Evolutionary conservation across 1,140 invertebrate species (phyloP).

Genomic region (Ericerus pela): DNA sequence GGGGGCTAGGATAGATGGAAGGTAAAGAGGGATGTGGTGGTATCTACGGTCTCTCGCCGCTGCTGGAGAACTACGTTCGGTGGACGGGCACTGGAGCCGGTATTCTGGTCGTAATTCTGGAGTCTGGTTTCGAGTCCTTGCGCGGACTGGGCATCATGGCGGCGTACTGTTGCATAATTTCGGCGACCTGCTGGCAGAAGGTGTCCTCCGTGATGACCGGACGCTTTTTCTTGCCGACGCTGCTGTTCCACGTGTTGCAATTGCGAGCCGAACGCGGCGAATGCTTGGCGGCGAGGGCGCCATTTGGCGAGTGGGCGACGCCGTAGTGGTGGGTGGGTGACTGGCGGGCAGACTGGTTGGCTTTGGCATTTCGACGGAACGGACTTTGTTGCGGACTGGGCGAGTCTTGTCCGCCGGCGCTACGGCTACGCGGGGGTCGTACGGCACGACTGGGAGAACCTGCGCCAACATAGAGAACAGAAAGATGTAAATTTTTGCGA

Average conservation of each 20-base stretch:
- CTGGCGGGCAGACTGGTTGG: slow-evolving; percentile 16
- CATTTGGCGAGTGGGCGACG: slow-evolving; percentile 21
- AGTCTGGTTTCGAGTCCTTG: slow-evolving; percentile 38
- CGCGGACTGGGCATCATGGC: slow-evolving; percentile 33
- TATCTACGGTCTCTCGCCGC: not conserved
- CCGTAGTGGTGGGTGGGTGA: slow-evolving; percentile 24
- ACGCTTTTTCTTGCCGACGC: slow-evolving; percentile 36
- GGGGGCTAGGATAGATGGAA: not conserved
- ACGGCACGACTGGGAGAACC: slow-evolving; percentile 31
- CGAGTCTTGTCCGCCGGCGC: slow-evolving; percentile 26
- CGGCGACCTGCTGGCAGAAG: slow-evolving; percentile 39
- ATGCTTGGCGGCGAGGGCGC: slow-evolving; percentile 18
- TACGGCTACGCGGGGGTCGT: slow-evolving; percentile 24
- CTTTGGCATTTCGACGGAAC: slow-evolving; percentile 18
- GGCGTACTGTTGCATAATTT: slow-evolving; percentile 32
- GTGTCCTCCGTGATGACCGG: slow-evolving; percentile 48
- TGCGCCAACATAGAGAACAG: slow-evolving; percentile 17
- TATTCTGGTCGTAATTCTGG: slow-evolving; percentile 35
- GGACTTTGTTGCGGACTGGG: slow-evolving; percentile 20
- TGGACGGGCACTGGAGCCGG: slow-evolving; percentile 36
- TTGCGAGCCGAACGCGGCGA: slow-evolving; percentile 32
- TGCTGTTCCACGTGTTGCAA: slow-evolving; percentile 52
- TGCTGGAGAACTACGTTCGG: not conserved
- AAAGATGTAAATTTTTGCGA: not conserved
- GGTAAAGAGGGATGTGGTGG: not conserved